Percentiles rank a stretch among this genome's conserved stretches.
Evolutionary conservation across 2,888 invertebrate genomes (phyloP).

Genomic region (Uropetala carovei): DNA sequence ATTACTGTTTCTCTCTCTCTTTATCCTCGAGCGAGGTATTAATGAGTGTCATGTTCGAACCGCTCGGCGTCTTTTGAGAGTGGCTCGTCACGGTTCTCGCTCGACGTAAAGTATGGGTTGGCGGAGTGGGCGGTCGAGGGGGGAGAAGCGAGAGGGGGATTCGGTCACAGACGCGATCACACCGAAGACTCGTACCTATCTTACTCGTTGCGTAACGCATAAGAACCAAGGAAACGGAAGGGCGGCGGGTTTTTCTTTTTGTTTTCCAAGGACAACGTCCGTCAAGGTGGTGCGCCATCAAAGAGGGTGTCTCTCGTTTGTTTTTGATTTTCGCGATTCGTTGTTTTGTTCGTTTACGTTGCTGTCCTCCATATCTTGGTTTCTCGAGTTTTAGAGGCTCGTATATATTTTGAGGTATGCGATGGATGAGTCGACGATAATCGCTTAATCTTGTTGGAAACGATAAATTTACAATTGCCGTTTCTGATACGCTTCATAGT

Average conservation of each 20-base stretch:
- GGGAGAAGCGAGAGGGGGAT: background rate
- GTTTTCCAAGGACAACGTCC: slow-evolving; percentile 31
- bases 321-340: background rate
- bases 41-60: background rate
- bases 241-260: background rate
- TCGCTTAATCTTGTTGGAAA: background rate
- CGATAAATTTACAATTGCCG: too few species aligned
- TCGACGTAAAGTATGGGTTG: background rate
- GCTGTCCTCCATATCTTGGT: background rate
- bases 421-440: background rate
- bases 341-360: background rate
- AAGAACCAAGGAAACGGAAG: slow-evolving; percentile 41
- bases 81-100: slow-evolving; percentile 31
- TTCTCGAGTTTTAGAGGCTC: background rate
- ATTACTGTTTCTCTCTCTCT: background rate
- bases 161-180: background rate
- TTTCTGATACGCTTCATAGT: too few species aligned
- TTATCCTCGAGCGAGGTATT: background rate
- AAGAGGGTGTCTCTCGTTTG: slow-evolving; percentile 3
- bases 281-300: background rate
- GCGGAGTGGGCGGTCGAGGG: background rate
- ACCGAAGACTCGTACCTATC: background rate
- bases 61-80: background rate
- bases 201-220: slow-evolving; percentile 43
- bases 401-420: background rate